These are phyloP conservation scores for Paramacrobiotus metropolitanus DNA, from an alignment of 1,140 invertebrate genomes.

Conservation along the genomic window DNA sequence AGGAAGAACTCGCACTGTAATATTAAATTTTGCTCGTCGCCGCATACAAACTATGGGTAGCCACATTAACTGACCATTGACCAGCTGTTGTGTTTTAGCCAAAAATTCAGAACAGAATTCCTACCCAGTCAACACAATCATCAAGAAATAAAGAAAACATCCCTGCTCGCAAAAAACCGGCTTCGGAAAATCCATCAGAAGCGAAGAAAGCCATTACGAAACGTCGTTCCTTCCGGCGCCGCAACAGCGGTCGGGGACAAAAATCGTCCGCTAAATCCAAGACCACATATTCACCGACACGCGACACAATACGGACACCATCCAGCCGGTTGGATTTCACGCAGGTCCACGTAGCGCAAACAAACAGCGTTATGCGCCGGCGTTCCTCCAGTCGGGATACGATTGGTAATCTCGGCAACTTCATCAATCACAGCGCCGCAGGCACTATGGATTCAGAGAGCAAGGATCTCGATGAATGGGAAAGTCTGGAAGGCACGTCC, in stretches of 20 bases:
- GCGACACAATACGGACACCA: background rate
- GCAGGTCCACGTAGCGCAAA: background rate
- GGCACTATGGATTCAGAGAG: too few relatives aligned
- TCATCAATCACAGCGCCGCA: too few relatives aligned
- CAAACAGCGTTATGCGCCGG: background rate
- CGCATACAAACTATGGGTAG: too few relatives aligned
- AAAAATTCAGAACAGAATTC: too few relatives aligned
- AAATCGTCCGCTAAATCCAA: too few relatives aligned
- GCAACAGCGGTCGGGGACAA: too few relatives aligned
- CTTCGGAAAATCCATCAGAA: too few relatives aligned
- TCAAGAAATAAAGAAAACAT: background rate
- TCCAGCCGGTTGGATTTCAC: background rate
- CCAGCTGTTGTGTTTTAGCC: too few relatives aligned
- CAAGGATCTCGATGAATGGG: background rate
- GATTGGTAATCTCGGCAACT: background rate
- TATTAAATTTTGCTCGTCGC: too few relatives aligned
- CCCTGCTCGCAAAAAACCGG: background rate
- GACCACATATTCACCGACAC: background rate
- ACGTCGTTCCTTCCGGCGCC: background rate
- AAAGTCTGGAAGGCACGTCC: background rate
- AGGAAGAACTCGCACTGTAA: too few relatives aligned
- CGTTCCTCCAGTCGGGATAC: background rate
- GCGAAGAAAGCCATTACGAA: too few relatives aligned
- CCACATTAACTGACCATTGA: too few relatives aligned
- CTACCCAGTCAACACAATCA: background rate